A percentile compares a stretch with the other conserved stretches of the same genome.
phyloP scores from a whole-genome alignment of 2,797 vertebrate species.

The Thamnophis elegans region DNA sequence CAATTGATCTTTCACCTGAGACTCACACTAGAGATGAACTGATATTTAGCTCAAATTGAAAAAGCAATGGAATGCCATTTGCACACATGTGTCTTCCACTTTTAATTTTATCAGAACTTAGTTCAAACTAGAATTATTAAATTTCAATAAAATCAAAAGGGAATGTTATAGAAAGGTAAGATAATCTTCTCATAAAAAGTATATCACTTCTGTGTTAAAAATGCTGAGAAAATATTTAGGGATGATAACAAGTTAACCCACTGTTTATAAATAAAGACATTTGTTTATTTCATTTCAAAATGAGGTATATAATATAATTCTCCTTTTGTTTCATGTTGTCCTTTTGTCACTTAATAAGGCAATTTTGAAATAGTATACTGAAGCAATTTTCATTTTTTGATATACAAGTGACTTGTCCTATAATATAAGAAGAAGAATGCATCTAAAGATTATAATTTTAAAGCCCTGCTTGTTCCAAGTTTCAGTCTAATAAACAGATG shows the following conservation, averaged over 20 bases:
- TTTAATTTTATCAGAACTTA: not conserved
- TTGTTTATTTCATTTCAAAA: not conserved
- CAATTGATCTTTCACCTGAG: slow-evolving; percentile 24
- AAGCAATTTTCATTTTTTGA: not conserved
- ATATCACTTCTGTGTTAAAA: slow-evolving; percentile 16
- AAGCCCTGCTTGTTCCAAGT: not conserved
- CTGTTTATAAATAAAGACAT: not conserved
- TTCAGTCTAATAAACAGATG: not conserved
- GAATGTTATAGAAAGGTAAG: slow-evolving; percentile 7
- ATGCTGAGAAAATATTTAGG: not conserved
- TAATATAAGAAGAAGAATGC: not conserved
- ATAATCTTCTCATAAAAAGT: not conserved
- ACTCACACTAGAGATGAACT: slow-evolving; percentile 15
- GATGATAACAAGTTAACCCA: not conserved
- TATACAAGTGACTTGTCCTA: not conserved
- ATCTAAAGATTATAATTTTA: not conserved
- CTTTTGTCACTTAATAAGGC: not conserved
- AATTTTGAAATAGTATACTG: slow-evolving; percentile 11
- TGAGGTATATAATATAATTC: not conserved
- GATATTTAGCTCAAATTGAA: not conserved
- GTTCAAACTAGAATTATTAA: not conserved
- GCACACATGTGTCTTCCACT: not conserved
- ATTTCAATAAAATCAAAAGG: not conserved
- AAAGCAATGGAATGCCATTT: not conserved
- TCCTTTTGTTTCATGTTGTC: not conserved